Evolutionary conservation across 1,140 invertebrate species (phyloP), one percentile per base, ranked within the genome.

Genomic region (Drosophila arawakana): DNA sequence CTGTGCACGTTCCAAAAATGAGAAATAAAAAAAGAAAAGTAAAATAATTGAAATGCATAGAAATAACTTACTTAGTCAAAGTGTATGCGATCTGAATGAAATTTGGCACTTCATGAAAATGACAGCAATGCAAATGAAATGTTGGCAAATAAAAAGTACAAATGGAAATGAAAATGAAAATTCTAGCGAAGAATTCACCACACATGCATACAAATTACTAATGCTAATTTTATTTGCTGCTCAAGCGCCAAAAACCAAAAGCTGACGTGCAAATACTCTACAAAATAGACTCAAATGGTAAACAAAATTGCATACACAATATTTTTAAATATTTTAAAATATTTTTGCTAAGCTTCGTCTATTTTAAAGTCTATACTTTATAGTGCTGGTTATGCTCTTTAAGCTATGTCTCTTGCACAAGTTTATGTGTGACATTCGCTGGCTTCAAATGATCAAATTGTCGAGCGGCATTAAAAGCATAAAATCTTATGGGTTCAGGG

Each of bases 181-280:
- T 65, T 52, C 30, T 52, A 41, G 4, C 35, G 50, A 35, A 35
- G 49, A 47, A 57, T 37, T 9, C 50, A 80, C 47, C 66, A 55
- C 74, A 72, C 78, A 72, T 83, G 82, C 80, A 86, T 88, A 80
- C 83, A 80, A 88, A 88, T 82, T 78, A 41, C 80, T 72, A 89
- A 88, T 88, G 83, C 83, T 88, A 88, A 88, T 88, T 88, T 88
- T 70, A 88, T 88, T 88, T 76, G 39, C 71, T 63, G 50, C 21
- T 44, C 21, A 37, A 35, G 47, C 35, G 44, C 39, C 58, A 68
- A 77, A 78, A 44, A 60, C 73, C 67, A 77, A 70, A 9, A 46
- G 10, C 18, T 4, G 54, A 49, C 15, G 7, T 4, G 5, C 13
- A 3, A 37, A 73, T 73, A 55, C 71, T 10, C 35, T 66, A 60